Evolutionary conservation across 2,888 invertebrate species (phyloP).

Genomic region (Amphipyra tragopoginis): DNA sequence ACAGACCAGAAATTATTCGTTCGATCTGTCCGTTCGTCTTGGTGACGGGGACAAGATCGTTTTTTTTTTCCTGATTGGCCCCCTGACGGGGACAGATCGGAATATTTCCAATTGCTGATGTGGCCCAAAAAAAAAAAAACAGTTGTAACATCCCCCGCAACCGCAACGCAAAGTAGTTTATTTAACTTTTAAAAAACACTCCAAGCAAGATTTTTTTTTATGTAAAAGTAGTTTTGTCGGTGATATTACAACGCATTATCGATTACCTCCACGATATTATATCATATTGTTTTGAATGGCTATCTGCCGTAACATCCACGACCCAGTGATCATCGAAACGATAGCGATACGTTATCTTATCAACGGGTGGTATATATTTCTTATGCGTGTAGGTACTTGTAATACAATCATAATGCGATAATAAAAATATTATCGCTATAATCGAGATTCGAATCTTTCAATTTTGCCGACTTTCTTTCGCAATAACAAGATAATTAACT

Average conservation of each 20-base stretch:
- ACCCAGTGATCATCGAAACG: conserved; percentile 46
- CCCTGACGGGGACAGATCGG: too few relatives aligned
- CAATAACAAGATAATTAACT: not conserved
- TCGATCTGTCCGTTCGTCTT: too few relatives aligned
- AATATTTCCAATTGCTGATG: too few relatives aligned
- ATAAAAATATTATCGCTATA: conserved; percentile 42
- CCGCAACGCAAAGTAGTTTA: too few relatives aligned
- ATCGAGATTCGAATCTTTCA: conserved; percentile 33
- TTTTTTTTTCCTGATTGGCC: too few relatives aligned
- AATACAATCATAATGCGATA: conserved; percentile 40
- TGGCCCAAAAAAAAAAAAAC: too few relatives aligned
- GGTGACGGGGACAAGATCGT: too few relatives aligned
- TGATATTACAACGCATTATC: conserved; percentile 10
- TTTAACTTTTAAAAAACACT: too few relatives aligned
- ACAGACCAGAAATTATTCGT: too few relatives aligned
- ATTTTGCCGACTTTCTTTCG: conserved; percentile 17
- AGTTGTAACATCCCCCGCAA: too few relatives aligned
- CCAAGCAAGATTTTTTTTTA: too few relatives aligned
- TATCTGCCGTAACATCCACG: conserved; percentile 50
- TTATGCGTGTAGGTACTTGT: conserved; percentile 30
- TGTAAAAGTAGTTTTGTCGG: not conserved
- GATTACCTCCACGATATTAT: conserved; percentile 22
- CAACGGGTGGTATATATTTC: conserved; percentile 35
- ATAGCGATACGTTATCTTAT: conserved; percentile 51
- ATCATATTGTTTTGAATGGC: conserved; percentile 37